Evolutionary conservation across 2,888 invertebrate species (phyloP).

Genomic region (Phyto melanocephala): DNA sequence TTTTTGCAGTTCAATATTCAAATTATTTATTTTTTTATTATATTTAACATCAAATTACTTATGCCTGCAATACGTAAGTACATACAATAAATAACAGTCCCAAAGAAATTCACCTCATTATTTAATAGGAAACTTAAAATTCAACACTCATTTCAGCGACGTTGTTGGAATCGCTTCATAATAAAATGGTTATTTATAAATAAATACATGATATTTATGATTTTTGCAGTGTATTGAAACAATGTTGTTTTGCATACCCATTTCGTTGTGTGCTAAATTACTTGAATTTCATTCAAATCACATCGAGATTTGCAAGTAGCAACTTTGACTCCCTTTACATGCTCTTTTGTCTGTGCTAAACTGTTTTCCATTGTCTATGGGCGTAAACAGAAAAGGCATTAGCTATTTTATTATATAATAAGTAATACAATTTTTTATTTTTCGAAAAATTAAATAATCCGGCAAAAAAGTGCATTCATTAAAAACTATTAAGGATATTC

Average conservation of each 20-base stretch:
- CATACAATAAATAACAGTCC: too few relatives aligned
- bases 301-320: conserved; percentile 23
- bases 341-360: neutral
- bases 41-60: neutral
- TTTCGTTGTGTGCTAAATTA: conserved; percentile 25
- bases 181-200: too few relatives aligned
- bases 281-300: conserved; percentile 51
- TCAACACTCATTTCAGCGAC: conserved; percentile 37
- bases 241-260: neutral
- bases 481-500: too few relatives aligned
- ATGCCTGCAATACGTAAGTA: too few relatives aligned
- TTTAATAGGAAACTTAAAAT: conserved; percentile 36
- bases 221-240: neutral
- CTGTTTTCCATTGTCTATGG: conserved; percentile 4
- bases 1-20: conserved; percentile 8
- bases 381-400: neutral
- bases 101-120: neutral
- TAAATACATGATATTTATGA: neutral
- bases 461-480: neutral
- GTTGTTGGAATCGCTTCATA: neutral
- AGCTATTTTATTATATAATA: conserved; percentile 10
- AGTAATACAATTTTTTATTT: neutral
- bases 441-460: neutral
- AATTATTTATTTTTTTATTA: conserved; percentile 1
- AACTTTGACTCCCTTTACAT: neutral